Evolutionary conservation across 1,140 invertebrate genomes (phyloP), one percentile per base, ranked within the genome.

Genomic region (Stegodyphus mimosarum): DNA sequence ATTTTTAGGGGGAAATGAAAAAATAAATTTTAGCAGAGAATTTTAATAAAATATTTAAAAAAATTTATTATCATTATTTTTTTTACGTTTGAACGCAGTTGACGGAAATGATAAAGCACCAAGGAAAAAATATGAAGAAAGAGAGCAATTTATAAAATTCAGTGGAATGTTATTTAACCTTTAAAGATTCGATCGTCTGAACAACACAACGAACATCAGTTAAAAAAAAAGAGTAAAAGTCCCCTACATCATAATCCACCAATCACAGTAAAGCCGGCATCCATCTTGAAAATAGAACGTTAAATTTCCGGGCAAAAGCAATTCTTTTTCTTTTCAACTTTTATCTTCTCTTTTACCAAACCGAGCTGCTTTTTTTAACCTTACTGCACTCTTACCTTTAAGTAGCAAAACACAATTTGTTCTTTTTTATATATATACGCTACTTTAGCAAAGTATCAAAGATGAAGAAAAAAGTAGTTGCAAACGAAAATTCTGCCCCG

Each of bases 391-490:
- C 67, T 79, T 79, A 79, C 77, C 67, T 79, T 18, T 79, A 79
- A 79, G 77, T 79, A 79, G 77, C 50, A 60, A 70, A 70, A 79
- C 67, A 60, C 67, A 79, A 79, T 79, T 77, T 67, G 49, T 77
- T 76, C 64, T 17, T 33, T 51, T 67, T 67, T 48, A 17, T 63
- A n/a, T n/a, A n/a, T 76, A 7, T n/a, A 50, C 64, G 33, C 33
- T 76, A 66, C 60, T 66, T 60, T 18, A 66, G 60, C 11, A 33
- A 76, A 76, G 17, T 76, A 76, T 76, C 77, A 51, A 71, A 79
- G 6, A 49, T 18, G 69, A 48, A 83, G 64, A n/a, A 71, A 60
- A 51, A 11, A 18, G 53, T 71, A 73, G 18, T 66, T 66, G 55
- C 60, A 53, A 75, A 69, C 50, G 63, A 69, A 83, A 83, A 66